Percentiles rank a stretch among this genome's conserved stretches.
phyloP scores from a whole-genome alignment of 2,888 invertebrate species.

The Ceratothoa steindachneri region DNA sequence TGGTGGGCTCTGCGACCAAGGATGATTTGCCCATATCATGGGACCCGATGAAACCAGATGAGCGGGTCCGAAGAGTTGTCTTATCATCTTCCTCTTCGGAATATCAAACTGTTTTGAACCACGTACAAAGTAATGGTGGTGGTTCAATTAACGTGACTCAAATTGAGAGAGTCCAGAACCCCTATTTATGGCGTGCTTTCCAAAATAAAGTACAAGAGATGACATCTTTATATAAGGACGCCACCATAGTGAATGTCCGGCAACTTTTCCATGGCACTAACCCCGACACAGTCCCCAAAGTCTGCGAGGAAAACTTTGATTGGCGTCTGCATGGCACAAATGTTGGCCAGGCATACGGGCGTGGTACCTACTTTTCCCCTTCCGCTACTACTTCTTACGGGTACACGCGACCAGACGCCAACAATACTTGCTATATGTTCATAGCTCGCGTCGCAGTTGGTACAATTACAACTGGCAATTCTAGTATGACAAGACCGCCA shows the following conservation, averaged over 20 bases:
- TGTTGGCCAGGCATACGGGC: constrained; percentile 49
- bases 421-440: neutral
- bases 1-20: too few species aligned
- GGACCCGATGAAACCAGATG: constrained; percentile 34
- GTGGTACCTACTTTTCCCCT: constrained; percentile 51
- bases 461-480: neutral
- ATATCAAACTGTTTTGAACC: neutral
- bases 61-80: constrained; percentile 4
- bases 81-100: neutral
- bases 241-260: constrained; percentile 30
- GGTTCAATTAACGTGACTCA: neutral
- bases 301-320: constrained; percentile 50
- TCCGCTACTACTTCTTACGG: constrained; percentile 1
- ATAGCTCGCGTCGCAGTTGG: constrained; percentile 10
- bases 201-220: constrained; percentile 48
- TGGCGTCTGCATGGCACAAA: constrained; percentile 49
- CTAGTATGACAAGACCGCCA: constrained; percentile 9
- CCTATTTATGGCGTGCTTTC: constrained; percentile 1
- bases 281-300: constrained; percentile 45
- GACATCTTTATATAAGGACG: constrained; percentile 23
- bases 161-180: constrained; percentile 19
- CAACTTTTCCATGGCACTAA: constrained; percentile 51
- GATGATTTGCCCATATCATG: constrained; percentile 22
- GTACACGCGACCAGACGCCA: neutral
- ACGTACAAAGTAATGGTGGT: neutral